Evolutionary conservation across 2,888 invertebrate genomes (phyloP).

Genomic region (Choristoneura rosaceana): DNA sequence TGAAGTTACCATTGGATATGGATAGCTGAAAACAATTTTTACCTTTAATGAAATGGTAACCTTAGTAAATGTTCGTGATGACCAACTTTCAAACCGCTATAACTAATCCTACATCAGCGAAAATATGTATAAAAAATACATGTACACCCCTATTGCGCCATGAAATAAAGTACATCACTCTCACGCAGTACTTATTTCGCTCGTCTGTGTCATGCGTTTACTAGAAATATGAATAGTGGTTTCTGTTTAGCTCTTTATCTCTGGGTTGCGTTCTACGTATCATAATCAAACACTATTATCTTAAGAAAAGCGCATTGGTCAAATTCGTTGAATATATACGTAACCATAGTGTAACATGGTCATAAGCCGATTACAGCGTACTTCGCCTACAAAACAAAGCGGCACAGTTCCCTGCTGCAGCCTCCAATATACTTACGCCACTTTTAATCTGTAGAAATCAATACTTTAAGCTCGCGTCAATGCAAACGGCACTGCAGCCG

Average conservation of each 20-base stretch:
- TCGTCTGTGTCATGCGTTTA: neutral
- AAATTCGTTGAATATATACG: neutral
- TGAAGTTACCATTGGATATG: no score
- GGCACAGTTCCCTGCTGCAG: neutral
- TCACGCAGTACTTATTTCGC: neutral
- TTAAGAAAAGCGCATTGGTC: neutral
- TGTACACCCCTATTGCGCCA: neutral
- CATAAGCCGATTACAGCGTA: neutral
- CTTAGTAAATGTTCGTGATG: no score
- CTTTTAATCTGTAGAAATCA: conserved; percentile 24
- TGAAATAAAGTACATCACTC: neutral
- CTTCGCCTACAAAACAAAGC: conserved; percentile 4
- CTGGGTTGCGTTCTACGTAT: neutral
- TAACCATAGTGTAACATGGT: neutral
- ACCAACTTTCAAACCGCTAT: no score
- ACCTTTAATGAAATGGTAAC: no score
- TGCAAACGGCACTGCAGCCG: neutral
- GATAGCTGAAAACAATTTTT: no score
- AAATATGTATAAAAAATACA: neutral
- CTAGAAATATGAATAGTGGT: conserved; percentile 4
- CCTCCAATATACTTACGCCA: conserved; percentile 5
- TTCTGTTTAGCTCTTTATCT: neutral
- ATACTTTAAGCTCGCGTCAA: conserved; percentile 24
- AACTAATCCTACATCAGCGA: no score
- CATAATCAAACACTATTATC: conserved; percentile 2